Evolutionary conservation across 2,888 invertebrate species (phyloP).

Genomic region (Mesochorus sp.): DNA sequence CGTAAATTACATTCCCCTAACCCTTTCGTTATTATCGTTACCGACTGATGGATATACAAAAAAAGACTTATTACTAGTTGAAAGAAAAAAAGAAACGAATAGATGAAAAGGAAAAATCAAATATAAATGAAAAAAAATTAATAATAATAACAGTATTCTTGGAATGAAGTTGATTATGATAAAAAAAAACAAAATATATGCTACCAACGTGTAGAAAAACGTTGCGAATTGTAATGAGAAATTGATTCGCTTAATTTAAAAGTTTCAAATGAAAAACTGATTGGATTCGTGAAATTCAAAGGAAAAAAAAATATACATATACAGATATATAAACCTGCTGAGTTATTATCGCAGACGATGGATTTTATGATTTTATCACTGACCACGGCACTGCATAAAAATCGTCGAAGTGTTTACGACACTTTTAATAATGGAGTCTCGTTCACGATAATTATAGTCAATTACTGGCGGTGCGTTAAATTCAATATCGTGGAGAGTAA

Average conservation of each 20-base stretch:
- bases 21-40: slow-evolving; percentile 11
- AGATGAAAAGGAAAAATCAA: neutral
- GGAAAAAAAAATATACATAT: too few relatives aligned
- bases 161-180: slow-evolving; percentile 45
- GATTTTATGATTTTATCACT: neutral
- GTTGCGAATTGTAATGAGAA: neutral
- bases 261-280: too few relatives aligned
- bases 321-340: neutral
- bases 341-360: neutral
- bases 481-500: slow-evolving; percentile 66
- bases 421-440: neutral
- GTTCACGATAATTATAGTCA: slow-evolving; percentile 59
- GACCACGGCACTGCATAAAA: too few relatives aligned
- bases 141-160: slow-evolving; percentile 17
- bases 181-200: too few relatives aligned
- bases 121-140: neutral
- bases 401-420: too few relatives aligned
- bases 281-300: too few relatives aligned
- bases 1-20: slow-evolving; percentile 37
- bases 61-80: slow-evolving; percentile 6
- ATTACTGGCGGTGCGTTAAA: slow-evolving; percentile 52
- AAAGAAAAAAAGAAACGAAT: neutral
- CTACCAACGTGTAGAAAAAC: slow-evolving; percentile 2
- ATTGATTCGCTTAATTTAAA: too few relatives aligned
- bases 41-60: slow-evolving; percentile 43